These are phyloP conservation scores for Mionectes olivaceus DNA, from an alignment of 2,797 vertebrate genomes.

Conservation along the genomic window DNA sequence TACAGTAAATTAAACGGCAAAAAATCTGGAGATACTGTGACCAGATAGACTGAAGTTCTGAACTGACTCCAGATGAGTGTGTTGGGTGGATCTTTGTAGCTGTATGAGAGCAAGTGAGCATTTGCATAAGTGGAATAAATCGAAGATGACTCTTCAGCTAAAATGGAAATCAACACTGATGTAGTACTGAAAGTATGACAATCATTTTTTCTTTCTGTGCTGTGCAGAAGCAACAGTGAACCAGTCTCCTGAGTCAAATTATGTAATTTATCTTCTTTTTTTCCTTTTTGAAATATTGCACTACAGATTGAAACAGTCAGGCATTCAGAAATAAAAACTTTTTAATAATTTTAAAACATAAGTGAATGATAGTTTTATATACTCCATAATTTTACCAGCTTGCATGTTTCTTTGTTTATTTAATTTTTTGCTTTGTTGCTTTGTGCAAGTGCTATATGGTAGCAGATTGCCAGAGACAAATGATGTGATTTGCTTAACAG, in stretches of 20 bases:
- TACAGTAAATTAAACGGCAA: neutral
- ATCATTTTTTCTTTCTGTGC: neutral
- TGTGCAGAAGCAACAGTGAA: neutral
- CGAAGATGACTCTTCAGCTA: neutral
- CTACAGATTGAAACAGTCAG: neutral
- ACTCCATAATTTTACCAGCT: neutral
- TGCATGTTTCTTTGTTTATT: neutral
- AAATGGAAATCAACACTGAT: slow-evolving; percentile 28
- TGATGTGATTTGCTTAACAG: neutral
- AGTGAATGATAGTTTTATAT: neutral
- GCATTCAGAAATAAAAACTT: neutral
- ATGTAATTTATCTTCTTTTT: neutral
- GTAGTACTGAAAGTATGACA: slow-evolving; percentile 21
- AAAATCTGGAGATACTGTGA: neutral
- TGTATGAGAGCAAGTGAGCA: neutral
- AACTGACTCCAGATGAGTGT: neutral
- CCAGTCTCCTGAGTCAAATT: neutral
- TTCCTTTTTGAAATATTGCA: neutral
- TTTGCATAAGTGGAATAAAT: slow-evolving; percentile 1
- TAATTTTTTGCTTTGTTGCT: neutral
- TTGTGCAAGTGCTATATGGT: neutral
- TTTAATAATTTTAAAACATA: neutral
- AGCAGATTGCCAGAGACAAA: neutral
- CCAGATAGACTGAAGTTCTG: neutral
- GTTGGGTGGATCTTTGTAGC: neutral